These are phyloP conservation scores for Eleutherodactylus coqui DNA, from an alignment of 2,797 vertebrate species.

Conservation along the genomic window DNA sequence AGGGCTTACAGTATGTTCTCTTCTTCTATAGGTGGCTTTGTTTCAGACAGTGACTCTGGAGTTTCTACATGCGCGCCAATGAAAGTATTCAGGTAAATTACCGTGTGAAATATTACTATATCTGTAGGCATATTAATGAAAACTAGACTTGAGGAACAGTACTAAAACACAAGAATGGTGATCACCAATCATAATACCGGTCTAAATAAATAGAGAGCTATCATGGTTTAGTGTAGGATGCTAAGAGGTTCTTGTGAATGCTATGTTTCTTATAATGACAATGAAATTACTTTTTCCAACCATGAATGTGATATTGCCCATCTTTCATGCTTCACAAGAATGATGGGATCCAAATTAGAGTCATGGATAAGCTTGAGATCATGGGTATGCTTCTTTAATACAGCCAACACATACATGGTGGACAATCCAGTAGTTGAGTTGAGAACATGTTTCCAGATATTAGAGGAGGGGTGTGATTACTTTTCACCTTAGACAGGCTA, in stretches of 20 bases:
- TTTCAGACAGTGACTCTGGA: constrained; percentile 55
- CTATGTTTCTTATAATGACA: not conserved
- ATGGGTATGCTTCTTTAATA: not conserved
- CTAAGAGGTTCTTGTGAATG: not conserved
- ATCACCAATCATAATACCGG: not conserved
- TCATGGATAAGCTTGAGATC: not conserved
- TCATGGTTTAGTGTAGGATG: not conserved
- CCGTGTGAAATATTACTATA: not conserved
- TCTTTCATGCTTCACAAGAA: not conserved
- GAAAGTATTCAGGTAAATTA: constrained; percentile 54
- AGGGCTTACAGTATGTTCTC: not conserved
- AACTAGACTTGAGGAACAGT: not conserved
- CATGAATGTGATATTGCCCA: not conserved
- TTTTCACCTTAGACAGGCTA: not conserved
- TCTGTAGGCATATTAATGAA: not conserved
- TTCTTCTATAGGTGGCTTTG: constrained; percentile 5
- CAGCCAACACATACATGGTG: not conserved
- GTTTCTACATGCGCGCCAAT: constrained; percentile 35
- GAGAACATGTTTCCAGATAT: not conserved
- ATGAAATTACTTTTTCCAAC: not conserved
- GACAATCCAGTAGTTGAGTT: not conserved
- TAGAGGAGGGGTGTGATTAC: too few species aligned
- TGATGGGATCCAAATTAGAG: not conserved
- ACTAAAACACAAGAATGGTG: not conserved
- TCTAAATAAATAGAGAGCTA: not conserved